phyloP scores from a whole-genome alignment of 2,797 vertebrate species.

The Zenarchopterus dispar region DNA sequence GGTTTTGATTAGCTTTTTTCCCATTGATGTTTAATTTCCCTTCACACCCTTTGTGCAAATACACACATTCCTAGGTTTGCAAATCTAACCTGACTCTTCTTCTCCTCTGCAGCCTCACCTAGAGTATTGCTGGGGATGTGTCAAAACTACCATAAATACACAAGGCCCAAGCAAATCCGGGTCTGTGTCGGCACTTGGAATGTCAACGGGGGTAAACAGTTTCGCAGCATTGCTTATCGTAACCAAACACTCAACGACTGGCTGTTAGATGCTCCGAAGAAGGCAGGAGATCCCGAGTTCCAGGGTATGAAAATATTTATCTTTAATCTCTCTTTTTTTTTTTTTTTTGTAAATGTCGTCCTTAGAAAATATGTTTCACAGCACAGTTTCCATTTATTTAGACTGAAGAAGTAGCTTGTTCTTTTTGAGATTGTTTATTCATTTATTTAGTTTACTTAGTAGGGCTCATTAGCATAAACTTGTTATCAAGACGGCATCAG shows the following conservation, averaged over 20 bases:
- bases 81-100: slow-evolving; percentile 19
- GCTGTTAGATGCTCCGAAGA: slow-evolving; percentile 93
- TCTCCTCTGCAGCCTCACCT: slow-evolving; percentile 86
- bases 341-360: neutral
- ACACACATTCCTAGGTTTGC: neutral
- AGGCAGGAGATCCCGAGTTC: slow-evolving; percentile 90
- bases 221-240: slow-evolving; percentile 96
- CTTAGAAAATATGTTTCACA: neutral
- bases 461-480: neutral
- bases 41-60: slow-evolving; percentile 6
- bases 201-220: slow-evolving; percentile 97
- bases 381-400: neutral
- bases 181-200: slow-evolving; percentile 97
- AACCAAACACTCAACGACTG: slow-evolving; percentile 98
- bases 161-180: slow-evolving; percentile 90
- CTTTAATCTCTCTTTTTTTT: neutral
- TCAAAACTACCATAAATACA: slow-evolving; percentile 94
- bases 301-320: slow-evolving; percentile 83
- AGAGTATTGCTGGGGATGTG: slow-evolving; percentile 96
- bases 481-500: too few relatives aligned
- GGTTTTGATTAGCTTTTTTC: slow-evolving; percentile 13
- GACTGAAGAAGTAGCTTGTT: neutral
- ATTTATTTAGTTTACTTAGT: too few relatives aligned
- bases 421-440: too few relatives aligned
- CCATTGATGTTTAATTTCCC: slow-evolving; percentile 15